Evolutionary conservation across 2,888 invertebrate genomes (phyloP).

Genomic region (Halictus quadricinctus): DNA sequence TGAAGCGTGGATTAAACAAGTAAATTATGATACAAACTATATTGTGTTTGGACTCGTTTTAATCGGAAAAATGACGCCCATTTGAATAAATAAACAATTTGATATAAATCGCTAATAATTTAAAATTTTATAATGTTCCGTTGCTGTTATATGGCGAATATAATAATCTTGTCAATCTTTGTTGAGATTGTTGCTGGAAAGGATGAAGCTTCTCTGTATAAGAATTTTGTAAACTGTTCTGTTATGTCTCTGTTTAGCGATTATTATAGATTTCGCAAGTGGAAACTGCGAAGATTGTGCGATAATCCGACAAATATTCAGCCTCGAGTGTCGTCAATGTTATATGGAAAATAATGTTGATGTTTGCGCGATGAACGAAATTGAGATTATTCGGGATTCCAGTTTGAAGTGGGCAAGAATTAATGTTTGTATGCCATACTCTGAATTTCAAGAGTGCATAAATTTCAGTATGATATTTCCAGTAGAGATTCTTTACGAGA

Average conservation of each 20-base stretch:
- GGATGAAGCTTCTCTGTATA: too few relatives aligned
- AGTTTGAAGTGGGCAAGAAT: neutral
- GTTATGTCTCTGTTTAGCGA: neutral
- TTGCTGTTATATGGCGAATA: too few relatives aligned
- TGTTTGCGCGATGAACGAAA: neutral
- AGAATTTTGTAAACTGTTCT: too few relatives aligned
- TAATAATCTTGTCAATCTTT: too few relatives aligned
- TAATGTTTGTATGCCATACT: neutral
- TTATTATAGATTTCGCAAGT: neutral
- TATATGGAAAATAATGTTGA: neutral
- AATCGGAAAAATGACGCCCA: neutral
- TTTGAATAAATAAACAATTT: neutral
- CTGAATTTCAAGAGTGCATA: constrained; percentile 1
- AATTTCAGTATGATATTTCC: neutral
- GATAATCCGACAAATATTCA: neutral
- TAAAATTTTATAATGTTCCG: neutral
- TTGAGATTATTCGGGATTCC: neutral
- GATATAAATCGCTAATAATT: neutral
- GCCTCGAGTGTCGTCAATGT: neutral
- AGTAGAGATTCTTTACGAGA: neutral
- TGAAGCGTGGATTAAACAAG: neutral
- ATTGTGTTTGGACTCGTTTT: neutral
- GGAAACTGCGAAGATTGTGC: neutral
- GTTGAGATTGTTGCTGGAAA: too few relatives aligned
- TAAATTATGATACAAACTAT: too few relatives aligned